These are phyloP conservation scores for Ammodramus savannarum DNA, from an alignment of 2,113 vertebrate species.

Conservation along the genomic window DNA sequence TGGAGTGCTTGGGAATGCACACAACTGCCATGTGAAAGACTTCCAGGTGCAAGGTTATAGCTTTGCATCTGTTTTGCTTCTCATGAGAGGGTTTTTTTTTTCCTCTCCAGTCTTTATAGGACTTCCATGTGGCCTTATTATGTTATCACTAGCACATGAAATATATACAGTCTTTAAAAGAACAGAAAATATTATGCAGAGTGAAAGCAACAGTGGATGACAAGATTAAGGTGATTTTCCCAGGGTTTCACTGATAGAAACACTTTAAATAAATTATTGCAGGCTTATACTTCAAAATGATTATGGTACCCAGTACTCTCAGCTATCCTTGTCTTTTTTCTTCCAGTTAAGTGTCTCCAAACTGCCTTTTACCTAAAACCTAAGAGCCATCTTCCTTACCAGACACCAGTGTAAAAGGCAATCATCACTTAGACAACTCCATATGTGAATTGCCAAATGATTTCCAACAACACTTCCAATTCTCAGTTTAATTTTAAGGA, in stretches of 20 bases:
- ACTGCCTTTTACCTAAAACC: neutral
- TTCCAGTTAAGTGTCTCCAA: neutral
- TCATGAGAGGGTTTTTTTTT: neutral
- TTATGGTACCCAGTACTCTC: neutral
- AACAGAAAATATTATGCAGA: neutral
- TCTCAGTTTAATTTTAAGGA: neutral
- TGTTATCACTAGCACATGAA: conserved; percentile 17
- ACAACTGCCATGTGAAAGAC: conserved; percentile 49
- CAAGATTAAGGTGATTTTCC: neutral
- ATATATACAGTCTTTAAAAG: neutral
- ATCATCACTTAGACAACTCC: neutral
- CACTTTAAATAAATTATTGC: neutral
- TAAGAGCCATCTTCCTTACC: neutral
- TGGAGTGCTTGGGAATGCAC: conserved; percentile 44
- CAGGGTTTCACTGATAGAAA: neutral
- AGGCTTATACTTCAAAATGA: neutral
- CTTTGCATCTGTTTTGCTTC: conserved; percentile 59
- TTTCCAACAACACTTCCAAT: neutral
- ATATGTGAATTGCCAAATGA: neutral
- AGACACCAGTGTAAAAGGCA: neutral
- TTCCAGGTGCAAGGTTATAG: conserved; percentile 65
- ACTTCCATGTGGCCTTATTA: conserved; percentile 35
- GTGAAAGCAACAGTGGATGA: neutral
- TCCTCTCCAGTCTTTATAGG: neutral
- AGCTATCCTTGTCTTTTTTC: neutral